Evolutionary conservation across 2,113 vertebrate species (phyloP).

Genomic region (Pipra filicauda): DNA sequence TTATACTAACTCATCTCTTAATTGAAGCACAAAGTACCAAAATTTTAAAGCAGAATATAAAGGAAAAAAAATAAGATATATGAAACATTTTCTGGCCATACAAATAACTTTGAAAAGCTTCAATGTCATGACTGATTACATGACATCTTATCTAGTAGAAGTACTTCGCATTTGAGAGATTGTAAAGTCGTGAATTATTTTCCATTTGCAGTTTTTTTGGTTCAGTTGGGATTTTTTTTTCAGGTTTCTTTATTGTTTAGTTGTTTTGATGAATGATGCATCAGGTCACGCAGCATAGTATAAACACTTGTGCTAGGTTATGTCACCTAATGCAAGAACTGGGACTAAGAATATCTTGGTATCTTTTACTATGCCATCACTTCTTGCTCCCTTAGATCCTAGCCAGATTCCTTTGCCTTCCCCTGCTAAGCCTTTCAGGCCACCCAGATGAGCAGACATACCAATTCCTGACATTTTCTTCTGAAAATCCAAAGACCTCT

Average conservation of each 20-base stretch:
- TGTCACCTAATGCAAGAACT: background rate
- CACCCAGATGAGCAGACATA: background rate
- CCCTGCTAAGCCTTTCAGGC: background rate
- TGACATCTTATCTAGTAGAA: background rate
- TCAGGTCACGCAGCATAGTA: background rate
- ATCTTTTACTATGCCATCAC: background rate
- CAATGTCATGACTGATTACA: background rate
- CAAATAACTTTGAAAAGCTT: background rate
- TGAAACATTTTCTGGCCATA: background rate
- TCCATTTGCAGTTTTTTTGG: background rate
- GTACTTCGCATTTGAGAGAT: background rate
- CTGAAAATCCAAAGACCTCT: conserved; percentile 49
- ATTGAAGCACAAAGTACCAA: background rate
- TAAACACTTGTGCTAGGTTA: background rate
- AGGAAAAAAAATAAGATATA: background rate
- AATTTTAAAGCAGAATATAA: background rate
- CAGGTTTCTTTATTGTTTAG: background rate
- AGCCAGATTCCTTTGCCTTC: background rate
- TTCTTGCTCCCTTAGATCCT: background rate
- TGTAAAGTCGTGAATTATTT: background rate
- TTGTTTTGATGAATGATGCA: background rate
- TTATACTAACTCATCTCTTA: background rate
- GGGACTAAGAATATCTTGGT: background rate
- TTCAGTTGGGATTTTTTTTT: background rate
- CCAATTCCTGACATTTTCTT: conserved; percentile 34